Evolutionary conservation across 2,888 invertebrate genomes (phyloP), one percentile per base, ranked within the genome.

Genomic region (Chymomyza fuscimana): DNA sequence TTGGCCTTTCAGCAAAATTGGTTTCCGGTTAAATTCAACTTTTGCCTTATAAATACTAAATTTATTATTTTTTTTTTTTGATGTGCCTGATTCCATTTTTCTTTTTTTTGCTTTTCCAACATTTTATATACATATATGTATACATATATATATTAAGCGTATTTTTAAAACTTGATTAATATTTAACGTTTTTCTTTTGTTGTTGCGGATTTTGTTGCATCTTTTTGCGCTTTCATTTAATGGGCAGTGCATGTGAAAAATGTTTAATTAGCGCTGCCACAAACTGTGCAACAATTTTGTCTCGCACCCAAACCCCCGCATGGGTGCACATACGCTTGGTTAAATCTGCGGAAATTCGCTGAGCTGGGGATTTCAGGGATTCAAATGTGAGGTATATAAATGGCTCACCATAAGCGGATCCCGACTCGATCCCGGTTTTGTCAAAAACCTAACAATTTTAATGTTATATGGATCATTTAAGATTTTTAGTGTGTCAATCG

Each of bases 1-100:
- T 60, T 70, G 72, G 79, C 79, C 87, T 87, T 79, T 87, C 86
- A 87, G 63, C 72, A 70, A 83, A 83, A 87, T 87, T 83, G 79
- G 73, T 80, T 58, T 85, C 82, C 80, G 81, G 73, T 63, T 61
- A 29, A 9, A 15, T 15, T 25, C 19, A 25, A 19, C 58, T 19
- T 25, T 58, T 51, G 36, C 62, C 78, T 76, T 76, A 81, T 81
- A 75, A 70, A 77, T 77, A 77, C 77, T 74, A 65, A 70, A 86
- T 79, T 82, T 19, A 2, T 69, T 63, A 52, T 69, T 59, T 19
- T 16, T 61, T 32, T 32, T 32, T 32, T 50, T 54, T 46, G 61
- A 19, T 63, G 36, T 9, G 19, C 32, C 52, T 59, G 64, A 22
- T 71, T 60, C 63, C 64, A 75, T 75, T 75, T 61, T 67, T 71